Evolutionary conservation across 2,888 invertebrate genomes (phyloP), one percentile per base, ranked within the genome.

Genomic region (Polymixis flavicincta): DNA sequence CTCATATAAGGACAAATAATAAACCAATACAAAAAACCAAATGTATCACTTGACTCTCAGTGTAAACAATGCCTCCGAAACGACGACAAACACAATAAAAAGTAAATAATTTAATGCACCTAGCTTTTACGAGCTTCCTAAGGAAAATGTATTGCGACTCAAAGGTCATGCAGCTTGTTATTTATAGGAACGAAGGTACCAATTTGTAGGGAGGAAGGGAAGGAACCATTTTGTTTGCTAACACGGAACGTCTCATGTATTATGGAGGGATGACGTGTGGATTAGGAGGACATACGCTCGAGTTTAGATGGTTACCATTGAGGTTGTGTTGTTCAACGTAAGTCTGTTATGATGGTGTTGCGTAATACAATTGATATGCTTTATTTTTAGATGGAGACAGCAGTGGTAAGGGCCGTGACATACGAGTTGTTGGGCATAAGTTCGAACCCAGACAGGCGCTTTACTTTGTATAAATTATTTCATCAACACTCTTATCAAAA

Each of bases 171-270:
- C 42, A 57, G 61, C 57, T 5, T 37, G 52, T 64, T 74, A 54
- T 69, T 71, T 74, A 22, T 42, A 60, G 32, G 54, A 50, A 52
- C 9, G n/a, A 59, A 42, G 42, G 63, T 50, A 64, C 54, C 50
- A 61, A 57, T 80, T 71, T 79, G 57, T 72, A 19, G 17, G 63
- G 32, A n/a, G 55, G 52, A 14, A 3, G 19, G 25, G 32, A 19
- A 11, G 52, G 57, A 32, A 52, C 60, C 50, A 64, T 74, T 60
- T 50, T 83, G 75, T 63, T 54, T 50, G 69, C 37, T 57, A 61
- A 75, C 76, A 72, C 37, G 25, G 55, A 55, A 32, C 61, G 57
- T n/a, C 76, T 86, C 85, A 80, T 85, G 81, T 82, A 83, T 83
- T 86, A 85, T 83, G 76, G 67, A 82, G 50, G 25, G 37, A 72